phyloP scores from a whole-genome alignment of 2,113 vertebrate genomes.

The Oxygymnocypris stewartii region DNA sequence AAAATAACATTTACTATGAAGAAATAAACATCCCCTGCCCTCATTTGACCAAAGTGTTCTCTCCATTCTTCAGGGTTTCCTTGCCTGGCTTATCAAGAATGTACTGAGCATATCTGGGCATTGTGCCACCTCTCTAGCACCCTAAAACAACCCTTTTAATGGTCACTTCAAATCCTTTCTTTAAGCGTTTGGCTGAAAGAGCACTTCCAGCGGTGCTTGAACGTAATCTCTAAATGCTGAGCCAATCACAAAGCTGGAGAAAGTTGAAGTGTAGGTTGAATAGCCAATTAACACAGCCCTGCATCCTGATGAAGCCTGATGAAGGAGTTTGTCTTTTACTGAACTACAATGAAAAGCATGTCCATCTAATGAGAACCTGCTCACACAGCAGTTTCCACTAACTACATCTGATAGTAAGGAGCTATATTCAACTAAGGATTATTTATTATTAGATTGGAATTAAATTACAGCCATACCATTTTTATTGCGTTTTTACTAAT shows the following conservation, averaged over 20 bases:
- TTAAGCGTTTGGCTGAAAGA: constrained; percentile 30
- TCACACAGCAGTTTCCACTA: constrained; percentile 1
- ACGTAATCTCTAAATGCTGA: constrained; percentile 20
- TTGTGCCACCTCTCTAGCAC: constrained; percentile 55
- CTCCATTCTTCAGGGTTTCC: constrained; percentile 55
- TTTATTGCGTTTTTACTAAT: not conserved
- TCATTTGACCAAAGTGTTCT: constrained; percentile 7
- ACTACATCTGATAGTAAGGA: not conserved
- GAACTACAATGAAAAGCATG: not conserved
- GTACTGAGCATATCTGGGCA: constrained; percentile 61
- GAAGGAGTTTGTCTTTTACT: not conserved
- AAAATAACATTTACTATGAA: constrained; percentile 25
- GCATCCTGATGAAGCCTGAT: not conserved
- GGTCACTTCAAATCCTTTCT: constrained; percentile 34
- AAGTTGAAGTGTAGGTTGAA: constrained; percentile 38
- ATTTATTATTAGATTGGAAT: not conserved
- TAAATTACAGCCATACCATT: not conserved
- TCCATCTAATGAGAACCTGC: constrained; percentile 26
- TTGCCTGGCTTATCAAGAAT: constrained; percentile 67
- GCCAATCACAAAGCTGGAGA: constrained; percentile 23
- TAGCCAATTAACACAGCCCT: constrained; percentile 32
- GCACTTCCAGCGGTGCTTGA: constrained; percentile 28
- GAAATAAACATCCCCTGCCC: constrained; percentile 29
- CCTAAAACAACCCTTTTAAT: constrained; percentile 20
- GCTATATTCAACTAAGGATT: not conserved